Evolutionary conservation across 2,888 invertebrate species (phyloP).

Genomic region (Lepidochitona cinerea): DNA sequence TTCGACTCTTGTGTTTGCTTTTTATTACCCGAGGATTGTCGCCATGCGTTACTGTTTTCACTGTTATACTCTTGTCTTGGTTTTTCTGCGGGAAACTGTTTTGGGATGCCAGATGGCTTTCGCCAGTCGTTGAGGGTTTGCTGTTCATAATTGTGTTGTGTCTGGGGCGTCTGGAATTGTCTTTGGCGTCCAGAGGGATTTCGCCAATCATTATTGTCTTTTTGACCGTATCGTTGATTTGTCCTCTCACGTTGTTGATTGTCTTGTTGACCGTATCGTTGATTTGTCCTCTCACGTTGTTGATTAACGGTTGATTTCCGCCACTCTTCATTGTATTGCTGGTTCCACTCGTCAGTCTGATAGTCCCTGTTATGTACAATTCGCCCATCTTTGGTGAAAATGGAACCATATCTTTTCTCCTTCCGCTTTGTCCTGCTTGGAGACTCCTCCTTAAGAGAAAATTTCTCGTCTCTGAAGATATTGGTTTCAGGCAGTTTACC

Average conservation of each 20-base stretch:
- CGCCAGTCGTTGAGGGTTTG: too few relatives aligned
- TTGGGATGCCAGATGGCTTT: not conserved
- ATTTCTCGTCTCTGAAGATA: not conserved
- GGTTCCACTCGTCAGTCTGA: not conserved
- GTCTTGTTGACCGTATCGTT: not conserved
- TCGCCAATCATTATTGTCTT: not conserved
- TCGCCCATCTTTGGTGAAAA: not conserved
- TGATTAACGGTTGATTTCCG: not conserved
- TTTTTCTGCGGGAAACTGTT: too few relatives aligned
- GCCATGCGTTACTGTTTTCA: too few relatives aligned
- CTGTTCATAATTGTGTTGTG: too few relatives aligned
- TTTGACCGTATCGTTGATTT: not conserved
- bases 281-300: not conserved
- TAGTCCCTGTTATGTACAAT: not conserved
- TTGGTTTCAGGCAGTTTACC: not conserved
- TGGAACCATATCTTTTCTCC: not conserved
- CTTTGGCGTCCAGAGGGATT: not conserved
- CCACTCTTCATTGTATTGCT: not conserved
- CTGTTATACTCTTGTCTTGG: not conserved
- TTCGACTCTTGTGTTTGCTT: not conserved
- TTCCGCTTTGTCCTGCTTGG: not conserved
- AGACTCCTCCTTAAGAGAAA: not conserved
- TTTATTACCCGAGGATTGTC: too few relatives aligned
- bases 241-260: not conserved
- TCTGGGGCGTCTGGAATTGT: too few relatives aligned